A percentile compares a stretch with the other conserved stretches of the same genome.
Conservation (phyloP, 1,140 invertebrate species). For the Diorhabda elongata region DNA sequence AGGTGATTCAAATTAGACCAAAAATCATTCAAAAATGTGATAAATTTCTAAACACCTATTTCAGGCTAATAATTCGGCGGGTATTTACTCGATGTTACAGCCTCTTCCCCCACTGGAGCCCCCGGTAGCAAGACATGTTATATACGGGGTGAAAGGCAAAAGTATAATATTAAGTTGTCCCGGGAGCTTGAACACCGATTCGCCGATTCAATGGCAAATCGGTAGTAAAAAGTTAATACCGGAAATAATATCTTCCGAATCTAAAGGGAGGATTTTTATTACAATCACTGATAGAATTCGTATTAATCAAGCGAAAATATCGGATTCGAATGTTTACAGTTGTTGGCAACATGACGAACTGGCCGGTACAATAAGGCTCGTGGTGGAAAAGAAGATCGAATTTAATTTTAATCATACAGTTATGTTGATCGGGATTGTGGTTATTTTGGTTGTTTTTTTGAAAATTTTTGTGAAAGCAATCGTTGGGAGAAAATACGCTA, state of each 20-base stretch:
- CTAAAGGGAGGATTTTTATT: slow-evolving; percentile 49
- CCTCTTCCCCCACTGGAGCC: slow-evolving; percentile 48
- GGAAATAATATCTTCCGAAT: slow-evolving; percentile 42
- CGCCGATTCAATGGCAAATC: slow-evolving; percentile 52
- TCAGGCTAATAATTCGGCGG: slow-evolving; percentile 56
- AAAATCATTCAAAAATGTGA: too few relatives aligned
- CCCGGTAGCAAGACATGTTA: slow-evolving; percentile 45
- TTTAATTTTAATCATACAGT: slow-evolving; percentile 52
- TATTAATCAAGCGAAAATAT: slow-evolving; percentile 48
- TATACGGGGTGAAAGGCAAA: slow-evolving; percentile 48
- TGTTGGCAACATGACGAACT: slow-evolving; percentile 62
- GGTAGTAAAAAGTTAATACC: slow-evolving; percentile 47
- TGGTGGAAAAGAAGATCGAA: slow-evolving; percentile 51
- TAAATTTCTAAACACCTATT: neutral
- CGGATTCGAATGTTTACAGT: slow-evolving; percentile 57
- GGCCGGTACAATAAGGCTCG: slow-evolving; percentile 56
- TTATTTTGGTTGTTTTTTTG: slow-evolving; percentile 49
- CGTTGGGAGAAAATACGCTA: slow-evolving; percentile 43
- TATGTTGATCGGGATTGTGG: slow-evolving; percentile 48
- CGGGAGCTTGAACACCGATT: slow-evolving; percentile 51
- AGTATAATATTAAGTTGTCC: slow-evolving; percentile 52
- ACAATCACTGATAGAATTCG: slow-evolving; percentile 49
- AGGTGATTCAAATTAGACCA: slow-evolving; percentile 26
- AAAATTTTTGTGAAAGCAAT: slow-evolving; percentile 51
- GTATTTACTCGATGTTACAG: slow-evolving; percentile 55